Base-by-base conservation (phyloP, 2,888 invertebrate genomes). In the Lithophane semibrunnea region DNA sequence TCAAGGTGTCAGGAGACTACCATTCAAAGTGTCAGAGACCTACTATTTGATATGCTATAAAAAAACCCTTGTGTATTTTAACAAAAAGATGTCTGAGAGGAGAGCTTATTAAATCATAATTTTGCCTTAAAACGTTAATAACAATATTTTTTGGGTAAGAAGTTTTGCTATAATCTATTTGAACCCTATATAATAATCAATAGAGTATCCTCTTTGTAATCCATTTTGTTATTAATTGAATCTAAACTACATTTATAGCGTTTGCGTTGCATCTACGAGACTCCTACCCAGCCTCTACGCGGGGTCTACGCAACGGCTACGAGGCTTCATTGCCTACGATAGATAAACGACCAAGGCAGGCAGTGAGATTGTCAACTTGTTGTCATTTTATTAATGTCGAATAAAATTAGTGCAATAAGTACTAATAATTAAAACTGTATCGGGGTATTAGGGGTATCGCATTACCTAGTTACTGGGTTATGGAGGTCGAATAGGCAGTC, bases 1-100 rank as follows among this genome's bases (percentile, higher is more conserved):
- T 58, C 3, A 65, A 72, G 58, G 24, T 47, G 18, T 44, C 21
- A 77, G 58, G 52, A 56, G 52, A 12, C 12, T 67, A 29, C 29
- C 29, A 29, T 29, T 29, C 29, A 29, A 1, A 29, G 29, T 29
- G 29, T 29, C 29, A 29, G 29, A 29, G 29, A 12, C 5, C 37
- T 37, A 37, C 37, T 29, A 52, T 52, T 44, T 54, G 2, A 65
- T 2, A 52, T 58, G 5, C 21, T 12, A 5, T 0, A 8, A 42
- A 29, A 56, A 37, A 37, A 5, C 37, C 37, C 37, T 37, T 37
- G 37, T 37, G 37, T 37, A 5, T 37, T 0, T 37, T 37, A 37
- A 37, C 37, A 37, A 37, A 0, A 37, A 37, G 37, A 5, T 37
- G 4, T 37, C 37, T 37, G 37, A 37, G 37, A 37, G 37, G 37